A percentile compares a stretch with the other conserved stretches of the same genome.
phyloP scores from a whole-genome alignment of 1,140 invertebrate species.

The Platyscapa corneri region DNA sequence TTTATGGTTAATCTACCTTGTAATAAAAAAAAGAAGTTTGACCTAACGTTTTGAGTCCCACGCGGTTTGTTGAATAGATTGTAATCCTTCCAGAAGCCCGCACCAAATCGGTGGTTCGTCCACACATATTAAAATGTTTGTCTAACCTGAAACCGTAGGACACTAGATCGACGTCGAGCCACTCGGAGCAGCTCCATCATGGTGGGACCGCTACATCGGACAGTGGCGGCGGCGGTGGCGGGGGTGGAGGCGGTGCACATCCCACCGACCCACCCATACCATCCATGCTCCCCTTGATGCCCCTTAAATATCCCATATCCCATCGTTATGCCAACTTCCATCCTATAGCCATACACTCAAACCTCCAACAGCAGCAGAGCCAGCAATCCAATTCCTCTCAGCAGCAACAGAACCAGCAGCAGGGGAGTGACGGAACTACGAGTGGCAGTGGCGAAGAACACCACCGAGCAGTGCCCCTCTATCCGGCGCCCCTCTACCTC shows the following conservation, averaged over 20 bases:
- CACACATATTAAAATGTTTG: slow-evolving; percentile 30
- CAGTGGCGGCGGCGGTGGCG: slow-evolving; percentile 35
- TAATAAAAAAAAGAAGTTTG: not conserved
- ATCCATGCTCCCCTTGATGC: slow-evolving; percentile 66
- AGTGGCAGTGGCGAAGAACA: slow-evolving; percentile 50
- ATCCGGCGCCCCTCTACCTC: slow-evolving; percentile 66
- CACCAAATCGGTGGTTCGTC: not conserved
- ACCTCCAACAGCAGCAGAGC: not conserved
- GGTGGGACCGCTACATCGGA: slow-evolving; percentile 19
- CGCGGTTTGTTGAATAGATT: not conserved
- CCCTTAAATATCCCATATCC: slow-evolving; percentile 67
- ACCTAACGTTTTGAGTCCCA: not conserved
- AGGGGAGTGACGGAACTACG: not conserved
- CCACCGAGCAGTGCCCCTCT: slow-evolving; percentile 63
- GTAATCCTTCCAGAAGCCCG: not conserved
- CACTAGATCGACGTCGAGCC: slow-evolving; percentile 68
- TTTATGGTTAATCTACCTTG: not conserved
- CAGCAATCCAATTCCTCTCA: not conserved
- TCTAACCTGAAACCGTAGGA: slow-evolving; percentile 64
- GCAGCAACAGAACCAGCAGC: not conserved
- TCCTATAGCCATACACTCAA: slow-evolving; percentile 47
- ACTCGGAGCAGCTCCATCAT: slow-evolving; percentile 64
- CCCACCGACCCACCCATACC: slow-evolving; percentile 53
- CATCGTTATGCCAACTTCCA: slow-evolving; percentile 67
- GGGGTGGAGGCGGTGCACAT: slow-evolving; percentile 51